Evolutionary conservation across 92 coral and sea anemone genomes (phyloP), one percentile per base, ranked within the genome.

Genomic region (Palythoa heliodiscus): DNA sequence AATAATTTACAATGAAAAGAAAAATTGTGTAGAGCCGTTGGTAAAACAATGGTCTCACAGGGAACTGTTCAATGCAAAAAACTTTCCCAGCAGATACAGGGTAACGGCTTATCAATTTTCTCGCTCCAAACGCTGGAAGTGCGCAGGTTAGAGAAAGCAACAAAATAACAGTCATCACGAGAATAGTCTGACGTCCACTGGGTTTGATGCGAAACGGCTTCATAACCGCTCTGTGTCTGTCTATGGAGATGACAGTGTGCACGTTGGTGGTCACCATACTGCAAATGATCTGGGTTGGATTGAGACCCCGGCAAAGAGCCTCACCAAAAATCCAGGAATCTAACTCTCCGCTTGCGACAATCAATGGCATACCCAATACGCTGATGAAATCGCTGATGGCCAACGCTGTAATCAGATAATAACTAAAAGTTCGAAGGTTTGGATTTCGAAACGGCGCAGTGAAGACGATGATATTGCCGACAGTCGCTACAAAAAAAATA

Each of bases 231-330:
- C 76, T 80, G 90, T 86, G 83, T 25, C 90, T 82, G 58, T 91
- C 94, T 22, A 86, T 55, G 38, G 94, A 82, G 63, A 91, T 91
- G 54, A 83, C 90, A 61, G 89, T 90, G 73, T 91, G 94, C 22
- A 91, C 90, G 55, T 91, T 91, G 35, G 94, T 89, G 20, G 92
- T 91, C 17, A 89, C 87, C 82, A 91, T 86, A 13, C 90, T 92
- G 40, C 92, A 89, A 23, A 78, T 92, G 40, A 91, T 90, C 77
- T 91, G 94, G 40, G 90, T 86, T 53, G 94, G 94, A 70, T 89
- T 91, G 1, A 91, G 70, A 73, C 85, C 58, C 35, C 35, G 35
- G 35, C 35, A 29, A 29, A 29, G 35, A 29, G 35, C 35, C 35
- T 29, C 35, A 29, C 94, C 94, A 50, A 78, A 78, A 35, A 78